Evolutionary conservation across 2,888 invertebrate genomes (phyloP), one percentile per base, ranked within the genome.

Genomic region (Chironomus tentans): DNA sequence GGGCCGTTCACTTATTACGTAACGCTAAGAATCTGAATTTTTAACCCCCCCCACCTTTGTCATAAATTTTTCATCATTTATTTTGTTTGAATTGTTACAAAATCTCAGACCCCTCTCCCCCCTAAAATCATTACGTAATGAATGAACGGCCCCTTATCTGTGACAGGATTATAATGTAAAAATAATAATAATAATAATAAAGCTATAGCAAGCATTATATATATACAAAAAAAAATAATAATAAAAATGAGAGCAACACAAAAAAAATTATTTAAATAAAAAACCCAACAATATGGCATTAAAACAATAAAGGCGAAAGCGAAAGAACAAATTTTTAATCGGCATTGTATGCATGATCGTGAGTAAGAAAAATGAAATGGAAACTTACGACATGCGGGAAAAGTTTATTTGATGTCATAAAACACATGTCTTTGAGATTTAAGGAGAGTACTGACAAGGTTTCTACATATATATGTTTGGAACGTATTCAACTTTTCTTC

Each of bases 351-450:
- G 22, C 22, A 21, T 65, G 65, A 21, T 15, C 13, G 65, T 21
- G 65, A 65, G 24, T 65, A 24, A 18, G 38, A 38, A 38, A 38
- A 38, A 65, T 22, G 65, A 24, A 38, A 65, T 65, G 65, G 65
- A 65, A 65, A 65, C 65, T 65, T 65, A 65, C 65, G 65, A 65
- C 65, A 65, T 65, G 65, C 65, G 65, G 65, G 65, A 65, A 24
- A 50, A 71, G 24, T 71, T 71, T 71, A 50, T 71, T 50, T 50
- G 50, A 71, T 50, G 56, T 24, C 56, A 71, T 71, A 71, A 71
- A 71, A 71, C 71, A 71, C 71, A 71, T 71, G 70, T 28, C 28
- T 46, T 71, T 50, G 71, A 50, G 71, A 71, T 50, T 71, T 48
- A 65, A 65, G 24, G 65, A 21, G 24, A 65, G 65, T 56, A 18